These are phyloP conservation scores for Ladona fulva DNA, from an alignment of 1,140 invertebrate species.

Conservation along the genomic window DNA sequence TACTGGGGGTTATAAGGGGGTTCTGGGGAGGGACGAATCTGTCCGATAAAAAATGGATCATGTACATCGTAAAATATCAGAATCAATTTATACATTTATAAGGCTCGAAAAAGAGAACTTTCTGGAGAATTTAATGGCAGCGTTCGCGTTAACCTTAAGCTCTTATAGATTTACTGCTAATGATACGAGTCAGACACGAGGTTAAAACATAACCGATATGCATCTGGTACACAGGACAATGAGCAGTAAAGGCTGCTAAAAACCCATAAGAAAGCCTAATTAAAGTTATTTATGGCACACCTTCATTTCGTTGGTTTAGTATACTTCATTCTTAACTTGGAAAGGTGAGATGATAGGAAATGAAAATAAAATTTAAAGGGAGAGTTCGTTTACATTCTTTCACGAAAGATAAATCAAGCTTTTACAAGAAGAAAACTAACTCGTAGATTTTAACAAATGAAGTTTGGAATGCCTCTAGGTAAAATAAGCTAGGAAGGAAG, in stretches of 20 bases:
- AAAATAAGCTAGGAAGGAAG: too few species aligned
- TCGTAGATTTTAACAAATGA: too few species aligned
- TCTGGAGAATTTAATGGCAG: not conserved
- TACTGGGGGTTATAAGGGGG: not conserved
- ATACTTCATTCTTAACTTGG: too few species aligned
- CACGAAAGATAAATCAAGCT: too few species aligned
- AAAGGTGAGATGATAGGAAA: not conserved
- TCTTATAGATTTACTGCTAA: not conserved
- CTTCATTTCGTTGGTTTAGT: not conserved
- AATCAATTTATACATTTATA: not conserved
- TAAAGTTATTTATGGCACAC: not conserved
- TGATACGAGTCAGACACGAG: not conserved
- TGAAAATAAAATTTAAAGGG: not conserved
- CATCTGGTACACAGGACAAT: not conserved
- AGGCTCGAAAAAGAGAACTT: not conserved
- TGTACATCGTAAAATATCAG: not conserved
- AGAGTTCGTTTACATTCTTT: too few species aligned
- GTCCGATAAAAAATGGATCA: not conserved
- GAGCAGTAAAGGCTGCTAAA: not conserved
- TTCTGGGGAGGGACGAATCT: not conserved
- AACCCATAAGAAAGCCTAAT: not conserved
- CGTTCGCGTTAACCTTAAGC: not conserved
- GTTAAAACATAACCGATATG: not conserved
- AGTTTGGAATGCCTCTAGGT: too few species aligned
- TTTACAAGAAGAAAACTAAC: too few species aligned